These are phyloP conservation scores for Neocloeon triangulifer DNA, from an alignment of 1,140 invertebrate species.

Conservation along the genomic window DNA sequence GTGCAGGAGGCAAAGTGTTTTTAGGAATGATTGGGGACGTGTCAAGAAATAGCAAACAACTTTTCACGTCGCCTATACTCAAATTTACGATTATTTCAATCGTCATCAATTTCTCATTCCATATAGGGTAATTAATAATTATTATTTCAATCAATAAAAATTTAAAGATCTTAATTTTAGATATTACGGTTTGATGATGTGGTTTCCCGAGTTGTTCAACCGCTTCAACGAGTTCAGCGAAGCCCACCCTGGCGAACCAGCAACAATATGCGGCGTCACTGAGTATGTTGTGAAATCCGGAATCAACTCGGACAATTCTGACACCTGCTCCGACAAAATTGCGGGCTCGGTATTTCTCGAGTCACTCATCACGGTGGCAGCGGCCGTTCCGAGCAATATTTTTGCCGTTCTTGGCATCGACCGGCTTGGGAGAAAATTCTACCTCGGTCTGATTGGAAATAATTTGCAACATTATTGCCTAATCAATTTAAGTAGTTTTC, in stretches of 20 bases:
- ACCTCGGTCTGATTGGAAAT: slow-evolving; percentile 53
- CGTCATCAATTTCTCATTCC: slow-evolving; percentile 68
- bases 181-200: slow-evolving; percentile 78
- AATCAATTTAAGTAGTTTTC: slow-evolving; percentile 60
- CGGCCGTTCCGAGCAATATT: slow-evolving; percentile 63
- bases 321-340: slow-evolving; percentile 43
- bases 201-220: slow-evolving; percentile 76
- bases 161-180: slow-evolving; percentile 18
- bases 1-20: slow-evolving; percentile 4
- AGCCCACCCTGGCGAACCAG: slow-evolving; percentile 23
- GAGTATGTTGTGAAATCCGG: slow-evolving; percentile 41
- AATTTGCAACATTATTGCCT: too few species aligned
- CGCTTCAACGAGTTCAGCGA: slow-evolving; percentile 56
- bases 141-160: slow-evolving; percentile 4
- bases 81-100: slow-evolving; percentile 63
- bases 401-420: slow-evolving; percentile 54
- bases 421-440: slow-evolving; percentile 67
- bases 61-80: slow-evolving; percentile 54
- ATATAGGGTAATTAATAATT: slow-evolving; percentile 38
- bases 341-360: slow-evolving; percentile 57
- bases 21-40: slow-evolving; percentile 42
- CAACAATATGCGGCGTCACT: slow-evolving; percentile 53
- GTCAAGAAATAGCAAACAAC: slow-evolving; percentile 50
- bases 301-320: slow-evolving; percentile 25
- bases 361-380: slow-evolving; percentile 61